These are phyloP conservation scores for Drosophila bipectinata DNA, from an alignment of 1,140 invertebrate genomes.

Conservation along the genomic window DNA sequence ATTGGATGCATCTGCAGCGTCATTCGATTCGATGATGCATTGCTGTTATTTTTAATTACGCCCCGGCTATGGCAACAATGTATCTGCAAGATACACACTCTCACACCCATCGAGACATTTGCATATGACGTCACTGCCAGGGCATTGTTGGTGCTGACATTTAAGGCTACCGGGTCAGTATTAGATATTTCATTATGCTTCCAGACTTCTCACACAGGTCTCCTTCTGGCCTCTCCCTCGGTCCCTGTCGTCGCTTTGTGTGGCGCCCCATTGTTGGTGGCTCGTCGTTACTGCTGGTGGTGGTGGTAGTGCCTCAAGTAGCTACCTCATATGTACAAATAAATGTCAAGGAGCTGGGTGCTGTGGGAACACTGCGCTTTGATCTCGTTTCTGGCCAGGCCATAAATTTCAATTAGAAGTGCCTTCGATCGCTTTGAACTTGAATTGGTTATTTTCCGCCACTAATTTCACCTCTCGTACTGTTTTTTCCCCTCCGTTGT, in stretches of 20 bases:
- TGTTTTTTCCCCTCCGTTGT: not conserved
- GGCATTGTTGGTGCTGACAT: constrained; percentile 57
- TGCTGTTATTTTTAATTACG: constrained; percentile 78
- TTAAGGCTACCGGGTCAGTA: constrained; percentile 69
- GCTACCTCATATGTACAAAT: constrained; percentile 54
- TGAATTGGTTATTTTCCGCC: constrained; percentile 22
- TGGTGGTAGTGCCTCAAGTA: constrained; percentile 33
- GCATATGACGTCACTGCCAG: constrained; percentile 74
- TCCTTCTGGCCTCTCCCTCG: constrained; percentile 42
- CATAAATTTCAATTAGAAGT: constrained; percentile 57
- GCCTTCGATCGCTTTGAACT: constrained; percentile 36
- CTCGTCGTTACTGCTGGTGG: not conserved
- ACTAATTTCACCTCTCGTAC: not conserved
- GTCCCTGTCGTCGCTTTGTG: constrained; percentile 24
- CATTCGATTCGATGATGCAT: constrained; percentile 74
- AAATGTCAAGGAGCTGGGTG: constrained; percentile 56
- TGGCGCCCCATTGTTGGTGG: constrained; percentile 54
- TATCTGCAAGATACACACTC: constrained; percentile 50
- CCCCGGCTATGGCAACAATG: constrained; percentile 44
- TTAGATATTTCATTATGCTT: constrained; percentile 66
- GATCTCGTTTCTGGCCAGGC: constrained; percentile 54
- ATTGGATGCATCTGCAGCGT: constrained; percentile 44
- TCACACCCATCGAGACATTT: constrained; percentile 48
- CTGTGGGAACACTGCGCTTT: constrained; percentile 50
- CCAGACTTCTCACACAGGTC: constrained; percentile 46